These are phyloP conservation scores for Erebia palarica DNA, from an alignment of 2,888 invertebrate genomes.

Conservation along the genomic window DNA sequence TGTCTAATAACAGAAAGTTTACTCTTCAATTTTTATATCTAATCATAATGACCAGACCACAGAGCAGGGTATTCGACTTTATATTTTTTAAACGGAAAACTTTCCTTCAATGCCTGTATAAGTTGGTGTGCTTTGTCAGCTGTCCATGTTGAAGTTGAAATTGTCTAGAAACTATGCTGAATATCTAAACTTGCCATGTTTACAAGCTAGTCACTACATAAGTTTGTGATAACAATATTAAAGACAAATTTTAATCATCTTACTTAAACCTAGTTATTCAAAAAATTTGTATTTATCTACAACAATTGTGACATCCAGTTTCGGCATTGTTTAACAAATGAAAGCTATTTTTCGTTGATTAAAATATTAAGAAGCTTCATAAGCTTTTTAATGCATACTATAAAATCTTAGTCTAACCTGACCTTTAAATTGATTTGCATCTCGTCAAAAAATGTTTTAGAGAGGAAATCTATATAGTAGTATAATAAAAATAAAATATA, in stretches of 20 bases:
- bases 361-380: not conserved
- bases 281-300: slow-evolving; percentile 2
- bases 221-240: not conserved
- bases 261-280: not conserved
- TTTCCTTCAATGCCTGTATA: slow-evolving; percentile 11
- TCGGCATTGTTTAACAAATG: not conserved
- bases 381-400: not conserved
- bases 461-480: not conserved
- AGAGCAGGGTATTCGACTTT: not conserved
- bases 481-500: not conserved
- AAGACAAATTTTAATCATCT: slow-evolving; percentile 2
- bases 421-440: not conserved
- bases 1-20: not conserved
- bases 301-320: not conserved
- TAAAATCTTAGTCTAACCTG: not conserved
- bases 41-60: not conserved
- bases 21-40: not conserved
- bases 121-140: slow-evolving; percentile 5
- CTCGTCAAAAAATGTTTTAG: not conserved
- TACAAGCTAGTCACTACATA: slow-evolving; percentile 13
- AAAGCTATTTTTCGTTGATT: not conserved
- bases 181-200: slow-evolving; percentile 27
- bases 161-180: slow-evolving; percentile 14
- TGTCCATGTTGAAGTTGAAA: slow-evolving; percentile 33
- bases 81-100: slow-evolving; percentile 1